Percentiles rank a stretch among this genome's conserved stretches.
Conservation (phyloP, 2,888 invertebrate genomes). For the Brachyopa scutellaris region DNA sequence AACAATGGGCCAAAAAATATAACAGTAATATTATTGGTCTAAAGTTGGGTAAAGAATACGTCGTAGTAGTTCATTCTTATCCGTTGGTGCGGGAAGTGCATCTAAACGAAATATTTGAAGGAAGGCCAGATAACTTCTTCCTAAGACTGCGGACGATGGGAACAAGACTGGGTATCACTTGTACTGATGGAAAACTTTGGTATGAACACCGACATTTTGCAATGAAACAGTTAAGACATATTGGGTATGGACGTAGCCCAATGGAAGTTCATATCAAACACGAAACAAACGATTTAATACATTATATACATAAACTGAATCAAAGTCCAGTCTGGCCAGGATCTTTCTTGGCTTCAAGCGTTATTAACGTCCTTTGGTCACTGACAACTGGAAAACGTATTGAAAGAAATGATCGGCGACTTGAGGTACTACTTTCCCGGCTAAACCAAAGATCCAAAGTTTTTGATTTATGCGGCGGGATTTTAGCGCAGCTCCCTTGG, state of each 20-base stretch:
- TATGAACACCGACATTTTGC: slow-evolving; percentile 84
- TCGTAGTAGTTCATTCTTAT: slow-evolving; percentile 84
- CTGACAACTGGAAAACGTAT: slow-evolving; percentile 84
- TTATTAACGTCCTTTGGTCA: slow-evolving; percentile 87
- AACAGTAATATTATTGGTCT: slow-evolving; percentile 84
- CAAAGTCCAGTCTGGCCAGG: slow-evolving; percentile 78
- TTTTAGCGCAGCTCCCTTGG: slow-evolving; percentile 85
- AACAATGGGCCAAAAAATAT: slow-evolving; percentile 82
- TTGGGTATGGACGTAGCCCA: slow-evolving; percentile 84
- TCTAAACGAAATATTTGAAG: slow-evolving; percentile 84
- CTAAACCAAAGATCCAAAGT: slow-evolving; percentile 83
- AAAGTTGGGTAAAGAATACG: slow-evolving; percentile 83
- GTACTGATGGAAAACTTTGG: slow-evolving; percentile 85
- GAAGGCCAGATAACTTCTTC: slow-evolving; percentile 87
- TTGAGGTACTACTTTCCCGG: slow-evolving; percentile 82
- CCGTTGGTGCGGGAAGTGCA: slow-evolving; percentile 83
- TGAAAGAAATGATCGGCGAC: slow-evolving; percentile 80
- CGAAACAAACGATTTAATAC: slow-evolving; percentile 82
- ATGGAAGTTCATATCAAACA: slow-evolving; percentile 84
- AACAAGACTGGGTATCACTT: slow-evolving; percentile 83
- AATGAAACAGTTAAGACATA: slow-evolving; percentile 82
- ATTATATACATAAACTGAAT: slow-evolving; percentile 75
- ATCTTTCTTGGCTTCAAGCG: slow-evolving; percentile 83
- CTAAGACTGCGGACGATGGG: slow-evolving; percentile 86
- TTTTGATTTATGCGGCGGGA: slow-evolving; percentile 85